Evolutionary conservation across 2,797 vertebrate species (phyloP).

Genomic region (Acanthopagrus latus): DNA sequence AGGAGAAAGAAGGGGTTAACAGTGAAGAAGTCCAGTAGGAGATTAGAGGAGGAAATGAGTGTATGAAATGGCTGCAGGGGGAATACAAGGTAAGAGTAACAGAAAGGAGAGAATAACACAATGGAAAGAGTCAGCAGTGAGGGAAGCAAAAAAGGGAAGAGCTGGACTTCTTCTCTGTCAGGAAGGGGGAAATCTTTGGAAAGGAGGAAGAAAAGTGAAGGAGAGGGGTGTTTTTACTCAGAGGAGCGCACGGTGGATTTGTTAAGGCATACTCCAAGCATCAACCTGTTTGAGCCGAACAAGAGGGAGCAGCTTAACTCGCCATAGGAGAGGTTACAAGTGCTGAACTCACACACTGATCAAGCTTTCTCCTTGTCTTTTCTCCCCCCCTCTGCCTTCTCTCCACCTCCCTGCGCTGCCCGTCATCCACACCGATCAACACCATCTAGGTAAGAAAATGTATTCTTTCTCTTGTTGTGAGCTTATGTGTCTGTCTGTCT

Average conservation of each 20-base stretch:
- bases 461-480: slow-evolving; percentile 2
- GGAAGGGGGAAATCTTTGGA: slow-evolving; percentile 12
- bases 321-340: slow-evolving; percentile 60
- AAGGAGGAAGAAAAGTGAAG: not conserved
- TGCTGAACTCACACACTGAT: slow-evolving; percentile 70
- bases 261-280: slow-evolving; percentile 57
- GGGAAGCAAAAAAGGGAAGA: slow-evolving; percentile 28
- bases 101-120: slow-evolving; percentile 23
- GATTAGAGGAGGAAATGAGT: slow-evolving; percentile 54
- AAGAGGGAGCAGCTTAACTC: slow-evolving; percentile 71
- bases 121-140: slow-evolving; percentile 17
- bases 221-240: slow-evolving; percentile 36
- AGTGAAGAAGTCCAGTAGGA: slow-evolving; percentile 35
- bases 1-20: slow-evolving; percentile 38
- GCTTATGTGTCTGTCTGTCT: slow-evolving; percentile 15
- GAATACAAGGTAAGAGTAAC: slow-evolving; percentile 8
- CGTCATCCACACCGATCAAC: slow-evolving; percentile 47
- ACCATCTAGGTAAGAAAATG: slow-evolving; percentile 77
- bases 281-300: slow-evolving; percentile 70
- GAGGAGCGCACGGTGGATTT: slow-evolving; percentile 60
- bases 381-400: slow-evolving; percentile 22
- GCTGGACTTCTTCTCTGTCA: slow-evolving; percentile 30
- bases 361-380: slow-evolving; percentile 68
- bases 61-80: slow-evolving; percentile 29
- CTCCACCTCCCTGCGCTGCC: slow-evolving; percentile 15